phyloP scores from a whole-genome alignment of 2,888 invertebrate species.

The Gymnoscelis rufifasciata region DNA sequence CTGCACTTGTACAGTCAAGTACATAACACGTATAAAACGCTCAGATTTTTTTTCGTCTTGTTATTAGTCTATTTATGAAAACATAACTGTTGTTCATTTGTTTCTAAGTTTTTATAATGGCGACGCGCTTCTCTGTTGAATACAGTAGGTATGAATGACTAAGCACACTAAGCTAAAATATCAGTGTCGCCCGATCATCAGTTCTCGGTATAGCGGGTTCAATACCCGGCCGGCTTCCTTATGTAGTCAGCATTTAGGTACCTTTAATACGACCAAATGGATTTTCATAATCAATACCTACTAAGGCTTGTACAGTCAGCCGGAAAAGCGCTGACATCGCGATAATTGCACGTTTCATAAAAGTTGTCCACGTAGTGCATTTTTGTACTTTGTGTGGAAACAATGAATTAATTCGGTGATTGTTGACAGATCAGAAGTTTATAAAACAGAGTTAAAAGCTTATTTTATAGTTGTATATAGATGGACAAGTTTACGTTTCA shows the following conservation, averaged over 20 bases:
- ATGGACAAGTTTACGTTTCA: too few species aligned
- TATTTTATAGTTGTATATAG: too few species aligned
- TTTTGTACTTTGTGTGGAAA: neutral
- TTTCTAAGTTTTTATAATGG: too few species aligned
- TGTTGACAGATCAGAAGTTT: too few species aligned
- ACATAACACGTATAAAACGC: too few species aligned
- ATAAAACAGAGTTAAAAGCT: too few species aligned
- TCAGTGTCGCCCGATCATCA: conserved; percentile 21
- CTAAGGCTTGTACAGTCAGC: conserved; percentile 9
- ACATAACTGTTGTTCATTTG: too few species aligned
- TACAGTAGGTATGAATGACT: conserved; percentile 3
- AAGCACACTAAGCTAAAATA: conserved; percentile 8
- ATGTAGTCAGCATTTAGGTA: conserved; percentile 31
- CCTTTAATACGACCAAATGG: conserved; percentile 15
- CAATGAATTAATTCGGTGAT: too few species aligned
- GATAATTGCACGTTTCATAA: neutral
- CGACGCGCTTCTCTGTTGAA: too few species aligned
- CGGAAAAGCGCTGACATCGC: conserved; percentile 10
- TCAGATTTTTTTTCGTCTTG: too few species aligned
- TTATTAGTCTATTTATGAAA: too few species aligned
- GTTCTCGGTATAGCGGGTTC: conserved; percentile 53
- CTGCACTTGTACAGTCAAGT: too few species aligned
- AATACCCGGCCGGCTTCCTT: conserved; percentile 59
- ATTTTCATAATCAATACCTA: conserved; percentile 15
- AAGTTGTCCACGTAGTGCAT: neutral